phyloP scores from a whole-genome alignment of 2,797 vertebrate genomes.

The Esox masquinongy region DNA sequence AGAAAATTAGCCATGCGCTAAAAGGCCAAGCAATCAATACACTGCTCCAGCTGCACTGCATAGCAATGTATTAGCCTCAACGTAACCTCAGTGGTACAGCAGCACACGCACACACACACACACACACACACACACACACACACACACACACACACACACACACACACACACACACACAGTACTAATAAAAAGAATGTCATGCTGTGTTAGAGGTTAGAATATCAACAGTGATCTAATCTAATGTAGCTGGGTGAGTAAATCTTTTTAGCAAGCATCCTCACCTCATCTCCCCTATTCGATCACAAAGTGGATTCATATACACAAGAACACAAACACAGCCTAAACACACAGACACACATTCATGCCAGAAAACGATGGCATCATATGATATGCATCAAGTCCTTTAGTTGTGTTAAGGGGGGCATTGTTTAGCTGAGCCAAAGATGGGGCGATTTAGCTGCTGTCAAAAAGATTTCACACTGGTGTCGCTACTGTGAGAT shows the following conservation, averaged over 20 bases:
- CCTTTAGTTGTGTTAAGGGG: too few relatives aligned
- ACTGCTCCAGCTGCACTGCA: conserved; percentile 57
- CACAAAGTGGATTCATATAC: background rate
- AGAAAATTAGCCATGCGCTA: conserved; percentile 65
- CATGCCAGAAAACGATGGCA: background rate
- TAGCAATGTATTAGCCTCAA: conserved; percentile 44
- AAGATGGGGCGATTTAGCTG: conserved; percentile 20
- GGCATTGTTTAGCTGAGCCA: background rate
- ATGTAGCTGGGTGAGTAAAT: conserved; percentile 25
- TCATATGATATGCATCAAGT: too few relatives aligned
- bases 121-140: too few relatives aligned
- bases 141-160: background rate
- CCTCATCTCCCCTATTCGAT: conserved; percentile 19
- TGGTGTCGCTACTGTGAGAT: background rate
- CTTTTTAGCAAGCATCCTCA: conserved; percentile 33
- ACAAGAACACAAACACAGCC: background rate
- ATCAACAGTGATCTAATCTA: conserved; percentile 40
- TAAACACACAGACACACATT: background rate
- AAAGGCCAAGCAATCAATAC: conserved; percentile 65
- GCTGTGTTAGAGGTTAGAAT: conserved; percentile 32
- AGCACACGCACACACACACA: conserved; percentile 19
- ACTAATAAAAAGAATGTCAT: conserved; percentile 29
- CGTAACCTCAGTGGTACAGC: too few relatives aligned
- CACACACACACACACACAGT: conserved; percentile 10
- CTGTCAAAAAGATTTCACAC: conserved; percentile 30